Base-by-base conservation (phyloP, 2,888 invertebrate species). In the Entomobrya proxima region DNA sequence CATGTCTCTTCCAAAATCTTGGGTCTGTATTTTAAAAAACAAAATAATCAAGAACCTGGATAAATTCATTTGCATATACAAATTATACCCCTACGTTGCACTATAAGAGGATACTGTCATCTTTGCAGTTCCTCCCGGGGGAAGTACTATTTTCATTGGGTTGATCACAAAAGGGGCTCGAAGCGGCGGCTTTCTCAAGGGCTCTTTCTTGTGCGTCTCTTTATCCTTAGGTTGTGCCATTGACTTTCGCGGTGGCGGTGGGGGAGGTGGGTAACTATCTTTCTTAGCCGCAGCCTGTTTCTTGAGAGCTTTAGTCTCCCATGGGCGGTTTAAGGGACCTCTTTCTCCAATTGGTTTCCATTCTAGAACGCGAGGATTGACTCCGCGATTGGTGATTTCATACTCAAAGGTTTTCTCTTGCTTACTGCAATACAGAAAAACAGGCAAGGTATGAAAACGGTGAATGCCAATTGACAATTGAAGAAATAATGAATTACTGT, bases 371-470 rank as follows among this genome's bases (percentile, higher is more conserved):
- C 83, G 74, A 15, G 79, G 50, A 32, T 58, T 52, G 11, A 79
- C 32, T 21, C 88, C 83, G 5, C 75, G 64, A 64, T 88, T 88
- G 2, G 52, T 83, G 2, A 88, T 76, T n/a, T 85, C 80, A 24
- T 72, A 86, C 35, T 82, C 76, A n/a, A 76, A 79, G 18, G 55
- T 40, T 47, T 77, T 74, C 11, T 72, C 61, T 24, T 67, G 74
- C 30, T 86, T 88, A 1, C 87, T 87, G 37, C 15, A n/a, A 52
- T n/a, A 21, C 6, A 11, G 44, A 40, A 40, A 15, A 11, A 40
- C 15, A 11, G 7, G 7, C 15, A 40, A 40, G 15, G 15, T 11
- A 40, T 21, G 32, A 13, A 27, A 9, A 24, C 24, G 30, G 7
- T 15, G 30, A 27, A n/a, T n/a, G 30, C 6, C 15, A 40, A 72